Percentiles rank a stretch among this genome's conserved stretches.
Evolutionary conservation across 2,888 invertebrate genomes (phyloP).

Genomic region (Trissoscelio sp.): DNA sequence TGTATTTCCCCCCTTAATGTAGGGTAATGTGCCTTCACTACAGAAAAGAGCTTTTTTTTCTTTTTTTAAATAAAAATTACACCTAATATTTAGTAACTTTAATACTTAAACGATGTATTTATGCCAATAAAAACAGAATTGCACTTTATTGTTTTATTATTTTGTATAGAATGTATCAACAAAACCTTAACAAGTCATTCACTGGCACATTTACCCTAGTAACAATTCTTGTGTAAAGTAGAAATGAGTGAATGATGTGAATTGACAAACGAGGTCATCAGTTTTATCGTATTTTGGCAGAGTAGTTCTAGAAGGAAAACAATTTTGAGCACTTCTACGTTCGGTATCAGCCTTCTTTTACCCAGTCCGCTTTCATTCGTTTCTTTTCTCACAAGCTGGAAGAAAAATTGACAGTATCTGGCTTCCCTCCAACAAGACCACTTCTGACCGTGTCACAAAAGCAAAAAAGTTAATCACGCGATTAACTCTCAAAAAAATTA

Average conservation of each 20-base stretch:
- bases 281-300: slow-evolving; percentile 56
- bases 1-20: background rate
- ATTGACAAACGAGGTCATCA: slow-evolving; percentile 51
- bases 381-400: slow-evolving; percentile 33
- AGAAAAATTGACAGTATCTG: slow-evolving; percentile 62
- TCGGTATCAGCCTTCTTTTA: slow-evolving; percentile 52
- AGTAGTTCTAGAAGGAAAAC: slow-evolving; percentile 42
- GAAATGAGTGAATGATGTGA: background rate
- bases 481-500: slow-evolving; percentile 32
- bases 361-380: slow-evolving; percentile 24
- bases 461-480: slow-evolving; percentile 39
- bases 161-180: too few species aligned
- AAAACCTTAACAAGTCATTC: too few species aligned
- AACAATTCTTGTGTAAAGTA: background rate
- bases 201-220: too few species aligned
- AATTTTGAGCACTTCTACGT: slow-evolving; percentile 53
- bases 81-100: too few species aligned
- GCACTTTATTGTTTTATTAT: too few species aligned
- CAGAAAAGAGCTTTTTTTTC: too few species aligned
- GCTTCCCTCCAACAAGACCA: slow-evolving; percentile 47
- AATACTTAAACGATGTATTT: too few species aligned
- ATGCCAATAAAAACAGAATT: too few species aligned
- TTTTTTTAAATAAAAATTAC: too few species aligned
- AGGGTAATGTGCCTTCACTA: background rate
- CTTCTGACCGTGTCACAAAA: slow-evolving; percentile 44